Evolutionary conservation across 2,797 vertebrate genomes (phyloP).

Genomic region (Semaprochilodus insignis): DNA sequence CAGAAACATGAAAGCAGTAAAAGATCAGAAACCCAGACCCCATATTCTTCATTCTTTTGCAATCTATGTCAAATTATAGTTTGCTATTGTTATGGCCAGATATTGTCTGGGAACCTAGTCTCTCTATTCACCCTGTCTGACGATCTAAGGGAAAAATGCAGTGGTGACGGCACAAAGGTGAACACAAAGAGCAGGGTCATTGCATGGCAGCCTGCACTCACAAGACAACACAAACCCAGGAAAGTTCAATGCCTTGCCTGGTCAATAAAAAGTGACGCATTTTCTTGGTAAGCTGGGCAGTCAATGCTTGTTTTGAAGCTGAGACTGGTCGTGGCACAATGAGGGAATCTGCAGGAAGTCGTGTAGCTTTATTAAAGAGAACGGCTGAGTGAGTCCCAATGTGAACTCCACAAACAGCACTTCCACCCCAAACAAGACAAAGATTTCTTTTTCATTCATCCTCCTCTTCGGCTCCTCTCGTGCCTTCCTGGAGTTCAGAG

Average conservation of each 20-base stretch:
- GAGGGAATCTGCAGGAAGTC: slow-evolving; percentile 72
- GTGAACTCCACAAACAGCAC: slow-evolving; percentile 70
- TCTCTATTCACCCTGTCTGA: slow-evolving; percentile 18
- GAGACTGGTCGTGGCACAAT: slow-evolving; percentile 69
- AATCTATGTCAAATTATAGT: slow-evolving; percentile 65
- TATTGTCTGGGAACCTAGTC: slow-evolving; percentile 53
- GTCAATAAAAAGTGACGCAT: slow-evolving; percentile 72
- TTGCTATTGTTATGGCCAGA: slow-evolving; percentile 53
- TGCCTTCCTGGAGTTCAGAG: slow-evolving; percentile 65
- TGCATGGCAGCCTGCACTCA: slow-evolving; percentile 57
- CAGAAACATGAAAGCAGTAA: slow-evolving; percentile 59
- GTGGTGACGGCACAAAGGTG: slow-evolving; percentile 55
- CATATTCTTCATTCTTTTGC: slow-evolving; percentile 64
- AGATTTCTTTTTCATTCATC: slow-evolving; percentile 66
- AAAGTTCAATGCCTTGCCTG: slow-evolving; percentile 52
- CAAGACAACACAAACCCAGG: slow-evolving; percentile 60
- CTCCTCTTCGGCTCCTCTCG: slow-evolving; percentile 60
- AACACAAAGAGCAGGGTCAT: slow-evolving; percentile 63
- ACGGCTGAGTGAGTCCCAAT: slow-evolving; percentile 76
- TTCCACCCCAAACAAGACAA: slow-evolving; percentile 71
- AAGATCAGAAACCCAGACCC: slow-evolving; percentile 53
- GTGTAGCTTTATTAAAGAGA: slow-evolving; percentile 74
- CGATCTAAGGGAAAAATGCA: slow-evolving; percentile 39
- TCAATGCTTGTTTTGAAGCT: slow-evolving; percentile 69
- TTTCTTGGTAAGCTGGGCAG: slow-evolving; percentile 59